phyloP scores from a whole-genome alignment of 92 coral and sea anemone genomes.

The Muricea muricata region DNA sequence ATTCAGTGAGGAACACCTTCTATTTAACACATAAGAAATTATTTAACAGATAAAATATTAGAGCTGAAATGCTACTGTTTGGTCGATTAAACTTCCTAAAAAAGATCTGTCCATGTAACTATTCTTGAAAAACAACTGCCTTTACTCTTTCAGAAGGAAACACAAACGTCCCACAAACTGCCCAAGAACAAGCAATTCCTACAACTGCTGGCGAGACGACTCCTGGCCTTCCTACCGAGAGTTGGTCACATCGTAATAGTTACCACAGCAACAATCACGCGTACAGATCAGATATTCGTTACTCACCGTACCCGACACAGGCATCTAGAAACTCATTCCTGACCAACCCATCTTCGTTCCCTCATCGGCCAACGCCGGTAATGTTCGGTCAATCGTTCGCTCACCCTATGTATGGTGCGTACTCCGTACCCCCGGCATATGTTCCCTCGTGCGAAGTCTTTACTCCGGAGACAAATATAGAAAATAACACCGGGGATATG shows the following conservation, averaged over 20 bases:
- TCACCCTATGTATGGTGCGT: slow-evolving; percentile 44
- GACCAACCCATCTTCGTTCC: slow-evolving; percentile 40
- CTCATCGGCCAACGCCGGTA: slow-evolving; percentile 43
- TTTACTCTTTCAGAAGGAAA: neutral
- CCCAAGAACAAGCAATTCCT: slow-evolving; percentile 3
- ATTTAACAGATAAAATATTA: too few relatives aligned
- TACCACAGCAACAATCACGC: slow-evolving; percentile 43
- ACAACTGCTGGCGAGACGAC: slow-evolving; percentile 29
- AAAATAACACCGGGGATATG: slow-evolving; percentile 19
- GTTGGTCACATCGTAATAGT: slow-evolving; percentile 4
- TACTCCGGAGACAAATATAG: slow-evolving; percentile 26
- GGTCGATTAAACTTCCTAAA: too few relatives aligned
- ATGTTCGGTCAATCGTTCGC: slow-evolving; percentile 46
- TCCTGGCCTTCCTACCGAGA: neutral
- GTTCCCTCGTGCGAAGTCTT: slow-evolving; percentile 39
- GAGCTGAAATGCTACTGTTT: too few relatives aligned
- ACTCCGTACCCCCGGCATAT: slow-evolving; percentile 39
- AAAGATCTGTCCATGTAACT: too few relatives aligned
- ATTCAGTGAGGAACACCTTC: too few relatives aligned
- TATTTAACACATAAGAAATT: too few relatives aligned
- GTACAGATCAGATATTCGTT: slow-evolving; percentile 43
- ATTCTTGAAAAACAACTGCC: too few relatives aligned
- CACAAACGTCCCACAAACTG: neutral
- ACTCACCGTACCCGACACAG: slow-evolving; percentile 29
- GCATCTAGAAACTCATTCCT: slow-evolving; percentile 27